phyloP scores from a whole-genome alignment of 2,888 invertebrate genomes.

The Polietes domitor region DNA sequence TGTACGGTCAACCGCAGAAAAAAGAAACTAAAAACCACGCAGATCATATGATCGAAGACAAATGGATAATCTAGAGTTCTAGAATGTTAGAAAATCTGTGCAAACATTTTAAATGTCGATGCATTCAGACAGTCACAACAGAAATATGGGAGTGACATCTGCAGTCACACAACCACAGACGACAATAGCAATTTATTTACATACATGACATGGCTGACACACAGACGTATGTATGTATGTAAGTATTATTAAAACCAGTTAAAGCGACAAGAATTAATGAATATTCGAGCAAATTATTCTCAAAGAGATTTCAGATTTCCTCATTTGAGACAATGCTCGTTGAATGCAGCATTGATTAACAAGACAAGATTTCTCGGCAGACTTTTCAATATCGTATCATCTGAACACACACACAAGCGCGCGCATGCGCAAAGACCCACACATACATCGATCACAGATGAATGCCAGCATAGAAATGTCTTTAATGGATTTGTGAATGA shows the following conservation, averaged over 20 bases:
- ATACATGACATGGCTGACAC: not conserved
- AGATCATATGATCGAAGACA: too few relatives aligned
- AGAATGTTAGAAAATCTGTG: not conserved
- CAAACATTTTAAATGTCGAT: not conserved
- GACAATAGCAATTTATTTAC: not conserved
- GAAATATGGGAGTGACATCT: slow-evolving; percentile 14
- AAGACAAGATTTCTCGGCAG: slow-evolving; percentile 15
- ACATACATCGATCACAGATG: too few relatives aligned
- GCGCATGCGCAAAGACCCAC: not conserved
- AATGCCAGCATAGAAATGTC: slow-evolving; percentile 6
- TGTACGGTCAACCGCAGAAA: too few relatives aligned
- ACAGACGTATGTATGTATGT: not conserved
- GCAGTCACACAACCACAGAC: not conserved
- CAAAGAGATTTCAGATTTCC: not conserved
- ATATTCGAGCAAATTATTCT: slow-evolving; percentile 27
- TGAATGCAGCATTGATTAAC: slow-evolving; percentile 1
- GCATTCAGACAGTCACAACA: not conserved
- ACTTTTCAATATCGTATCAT: slow-evolving; percentile 1
- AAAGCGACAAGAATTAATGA: slow-evolving; percentile 11
- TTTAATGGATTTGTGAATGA: slow-evolving; percentile 3
- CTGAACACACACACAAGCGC: not conserved
- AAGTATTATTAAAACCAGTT: not conserved
- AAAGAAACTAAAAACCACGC: too few relatives aligned
- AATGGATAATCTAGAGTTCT: not conserved
- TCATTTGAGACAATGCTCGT: slow-evolving; percentile 9